Percentiles rank a stretch among this genome's conserved stretches.
These are phyloP conservation scores for Eubasilissa splendida DNA, from an alignment of 2,888 invertebrate species.

Conservation along the genomic window DNA sequence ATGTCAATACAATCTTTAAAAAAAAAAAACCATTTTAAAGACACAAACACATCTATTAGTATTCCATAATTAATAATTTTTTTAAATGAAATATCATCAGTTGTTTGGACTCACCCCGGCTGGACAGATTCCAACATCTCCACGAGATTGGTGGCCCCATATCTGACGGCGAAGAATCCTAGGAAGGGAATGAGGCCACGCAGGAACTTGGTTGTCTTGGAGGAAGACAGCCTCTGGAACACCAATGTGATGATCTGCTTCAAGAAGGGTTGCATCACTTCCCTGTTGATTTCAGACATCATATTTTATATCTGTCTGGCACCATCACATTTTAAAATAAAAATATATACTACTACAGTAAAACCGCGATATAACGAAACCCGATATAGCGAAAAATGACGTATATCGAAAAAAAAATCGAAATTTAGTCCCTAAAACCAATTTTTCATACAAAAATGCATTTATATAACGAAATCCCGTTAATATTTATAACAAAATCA, in stretches of 20 bases:
- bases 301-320: constrained; percentile 34
- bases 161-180: constrained; percentile 87
- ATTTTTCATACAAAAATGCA: no score
- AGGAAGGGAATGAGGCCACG: constrained; percentile 93
- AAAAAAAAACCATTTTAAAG: no score
- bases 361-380: no score
- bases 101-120: constrained; percentile 74
- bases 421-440: no score
- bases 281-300: constrained; percentile 67
- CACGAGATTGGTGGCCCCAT: constrained; percentile 83
- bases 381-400: no score
- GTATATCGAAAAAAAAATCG: no score
- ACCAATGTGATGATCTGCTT: constrained; percentile 92
- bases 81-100: not conserved
- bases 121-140: constrained; percentile 90
- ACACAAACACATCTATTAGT: no score
- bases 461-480: no score
- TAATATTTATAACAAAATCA: no score
- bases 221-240: constrained; percentile 93
- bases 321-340: not conserved
- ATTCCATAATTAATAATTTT: no score
- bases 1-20: no score
- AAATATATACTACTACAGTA: constrained; percentile 33
- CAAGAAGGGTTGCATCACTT: constrained; percentile 81
- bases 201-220: constrained; percentile 96